Evolutionary conservation across 2,888 invertebrate species (phyloP), one percentile per base, ranked within the genome.

Genomic region (Diploptera punctata): DNA sequence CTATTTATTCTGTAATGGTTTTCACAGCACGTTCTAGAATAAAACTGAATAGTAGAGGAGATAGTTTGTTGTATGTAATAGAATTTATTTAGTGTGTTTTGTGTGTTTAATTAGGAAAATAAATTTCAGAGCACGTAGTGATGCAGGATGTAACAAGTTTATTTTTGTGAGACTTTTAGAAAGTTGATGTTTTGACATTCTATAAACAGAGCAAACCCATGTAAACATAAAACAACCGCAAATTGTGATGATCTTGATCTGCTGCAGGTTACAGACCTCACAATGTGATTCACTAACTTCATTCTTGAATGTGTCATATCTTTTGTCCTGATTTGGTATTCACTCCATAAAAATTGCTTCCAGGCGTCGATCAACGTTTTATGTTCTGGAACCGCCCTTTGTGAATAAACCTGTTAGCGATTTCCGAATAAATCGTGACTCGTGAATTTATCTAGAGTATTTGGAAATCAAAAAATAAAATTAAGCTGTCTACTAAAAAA

Each of bases 251-350:
- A 29, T 57, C 57, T 57, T 16, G 29, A 24, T 29, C 5, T n/a
- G n/a, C n/a, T 1, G n/a, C 57, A 57, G 57, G n/a, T 57, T 57
- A 29, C 29, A 21, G 57, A 57, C 31, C 31, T 31, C 3, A n/a
- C 16, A n/a, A 2, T 1, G n/a, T 57, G 57, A 57, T 29, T 57
- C 31, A 57, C 57, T 13, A 29, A 57, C 57, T 18, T 57, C 57
- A 29, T 57, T 57, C 57, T 31, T 29, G 29, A 13, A 29, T 57
- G 57, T 57, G 57, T 57, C 57, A 57, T 57, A 29, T 10, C 54
- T 2, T 29, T 3, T 5, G 24, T 1, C 57, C 31, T 2, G 10
- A 29, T 57, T 57, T 29, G n/a, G 57, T 29, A 16, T 4, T 57
- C 29, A 16, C 16, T 7, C 18, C 16, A 29, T 29, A 24, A n/a